A percentile compares a stretch with the other conserved stretches of the same genome.
Evolutionary conservation across 1,140 invertebrate species (phyloP).

Genomic region (Bombyx mandarina): DNA sequence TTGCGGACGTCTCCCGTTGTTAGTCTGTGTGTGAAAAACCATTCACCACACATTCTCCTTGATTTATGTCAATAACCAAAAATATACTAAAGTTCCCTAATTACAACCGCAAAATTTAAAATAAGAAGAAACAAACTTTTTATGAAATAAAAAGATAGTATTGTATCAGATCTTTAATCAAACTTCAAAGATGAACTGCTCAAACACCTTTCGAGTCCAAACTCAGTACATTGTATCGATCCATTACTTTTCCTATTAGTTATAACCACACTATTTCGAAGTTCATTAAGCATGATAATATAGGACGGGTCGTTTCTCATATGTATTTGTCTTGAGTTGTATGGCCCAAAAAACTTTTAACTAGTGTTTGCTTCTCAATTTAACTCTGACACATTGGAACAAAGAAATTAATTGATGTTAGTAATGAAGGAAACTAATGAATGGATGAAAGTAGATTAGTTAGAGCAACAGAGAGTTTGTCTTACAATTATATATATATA

Average conservation of each 20-base stretch:
- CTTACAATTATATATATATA: too few relatives aligned
- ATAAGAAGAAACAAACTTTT: background rate
- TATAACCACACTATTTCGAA: conserved; percentile 33
- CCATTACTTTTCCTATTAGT: conserved; percentile 28
- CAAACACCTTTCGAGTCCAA: too few relatives aligned
- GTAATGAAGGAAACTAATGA: conserved; percentile 59
- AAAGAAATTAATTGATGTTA: conserved; percentile 67
- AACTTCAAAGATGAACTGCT: too few relatives aligned
- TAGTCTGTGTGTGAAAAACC: too few relatives aligned
- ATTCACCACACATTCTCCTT: too few relatives aligned
- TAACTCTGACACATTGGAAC: conserved; percentile 61
- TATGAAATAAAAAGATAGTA: background rate
- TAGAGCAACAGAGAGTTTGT: conserved; percentile 12
- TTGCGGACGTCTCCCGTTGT: too few relatives aligned
- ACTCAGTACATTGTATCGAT: conserved; percentile 1
- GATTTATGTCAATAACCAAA: too few relatives aligned
- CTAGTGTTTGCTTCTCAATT: conserved; percentile 68
- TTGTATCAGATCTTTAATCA: background rate
- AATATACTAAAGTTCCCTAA: too few relatives aligned
- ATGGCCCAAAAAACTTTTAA: conserved; percentile 26
- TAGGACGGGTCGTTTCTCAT: conserved; percentile 56
- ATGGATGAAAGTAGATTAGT: conserved; percentile 35
- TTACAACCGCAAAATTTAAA: too few relatives aligned
- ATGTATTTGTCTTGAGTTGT: conserved; percentile 34
- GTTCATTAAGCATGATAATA: conserved; percentile 51